phyloP scores from a whole-genome alignment of 1,140 invertebrate genomes.

The Neodiprion fabricii region DNA sequence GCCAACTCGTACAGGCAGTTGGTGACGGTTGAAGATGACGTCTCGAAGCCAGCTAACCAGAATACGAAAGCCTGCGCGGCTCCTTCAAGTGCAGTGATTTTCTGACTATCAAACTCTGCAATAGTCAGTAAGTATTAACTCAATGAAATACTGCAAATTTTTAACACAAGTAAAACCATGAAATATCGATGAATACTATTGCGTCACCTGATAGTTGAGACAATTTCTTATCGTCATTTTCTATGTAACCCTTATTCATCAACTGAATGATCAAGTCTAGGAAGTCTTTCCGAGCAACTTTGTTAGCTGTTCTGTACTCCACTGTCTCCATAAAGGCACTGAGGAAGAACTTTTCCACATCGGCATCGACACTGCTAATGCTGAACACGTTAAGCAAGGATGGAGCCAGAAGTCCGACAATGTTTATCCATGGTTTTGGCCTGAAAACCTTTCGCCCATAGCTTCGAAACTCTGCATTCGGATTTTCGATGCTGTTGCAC shows the following conservation, averaged over 20 bases:
- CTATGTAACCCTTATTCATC: too few relatives aligned
- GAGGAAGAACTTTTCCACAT: constrained; percentile 55
- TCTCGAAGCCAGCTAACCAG: constrained; percentile 54
- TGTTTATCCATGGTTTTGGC: constrained; percentile 41
- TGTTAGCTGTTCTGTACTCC: too few relatives aligned
- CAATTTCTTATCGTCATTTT: constrained; percentile 25
- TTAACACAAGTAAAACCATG: constrained; percentile 40
- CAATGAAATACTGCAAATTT: constrained; percentile 26
- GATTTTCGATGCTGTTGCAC: constrained; percentile 61
- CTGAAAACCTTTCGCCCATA: constrained; percentile 35
- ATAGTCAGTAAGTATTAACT: constrained; percentile 39
- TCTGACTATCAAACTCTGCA: constrained; percentile 48
- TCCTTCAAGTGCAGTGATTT: constrained; percentile 31
- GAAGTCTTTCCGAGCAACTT: too few relatives aligned
- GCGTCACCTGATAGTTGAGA: constrained; percentile 51
- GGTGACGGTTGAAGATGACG: constrained; percentile 41
- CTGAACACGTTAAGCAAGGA: constrained; percentile 21
- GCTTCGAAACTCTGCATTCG: constrained; percentile 38
- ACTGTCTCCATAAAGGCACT: constrained; percentile 58
- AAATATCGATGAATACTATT: constrained; percentile 50
- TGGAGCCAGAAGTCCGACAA: constrained; percentile 21
- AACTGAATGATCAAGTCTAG: too few relatives aligned
- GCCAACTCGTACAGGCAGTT: constrained; percentile 43
- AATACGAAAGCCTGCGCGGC: constrained; percentile 39
- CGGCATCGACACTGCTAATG: constrained; percentile 19